Conservation (phyloP, 2,888 invertebrate species). For the Alcis repandata region DNA sequence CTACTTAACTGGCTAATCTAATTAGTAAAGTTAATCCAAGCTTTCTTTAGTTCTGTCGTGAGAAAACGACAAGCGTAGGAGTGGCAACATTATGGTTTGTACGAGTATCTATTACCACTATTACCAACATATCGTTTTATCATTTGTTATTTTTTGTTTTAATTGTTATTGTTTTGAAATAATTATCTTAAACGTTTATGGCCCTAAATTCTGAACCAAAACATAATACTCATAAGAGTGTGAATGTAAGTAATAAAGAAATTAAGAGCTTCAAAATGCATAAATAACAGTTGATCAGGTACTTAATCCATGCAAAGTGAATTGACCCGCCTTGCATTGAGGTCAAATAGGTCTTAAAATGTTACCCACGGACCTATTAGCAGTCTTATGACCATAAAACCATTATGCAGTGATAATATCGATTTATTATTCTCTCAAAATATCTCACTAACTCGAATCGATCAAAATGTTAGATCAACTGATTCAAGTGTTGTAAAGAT, state of each 20-base stretch:
- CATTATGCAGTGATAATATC: conserved; percentile 4
- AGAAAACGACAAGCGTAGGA: conserved; percentile 48
- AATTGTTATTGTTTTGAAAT: too few relatives aligned
- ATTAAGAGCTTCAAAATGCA: not conserved
- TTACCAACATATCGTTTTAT: too few relatives aligned
- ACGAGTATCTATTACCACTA: too few relatives aligned
- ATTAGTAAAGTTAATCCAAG: conserved; percentile 43
- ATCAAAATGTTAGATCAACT: conserved; percentile 12
- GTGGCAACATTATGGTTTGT: not conserved
- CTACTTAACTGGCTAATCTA: conserved; percentile 43
- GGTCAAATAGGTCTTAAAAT: conserved; percentile 13
- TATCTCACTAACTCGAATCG: conserved; percentile 9
- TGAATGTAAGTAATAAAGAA: not conserved
- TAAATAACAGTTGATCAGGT: not conserved
- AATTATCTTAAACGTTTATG: too few relatives aligned
- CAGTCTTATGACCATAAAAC: conserved; percentile 17
- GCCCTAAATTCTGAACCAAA: not conserved
- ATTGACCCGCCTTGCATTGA: not conserved
- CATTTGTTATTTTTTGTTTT: too few relatives aligned
- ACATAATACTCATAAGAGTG: too few relatives aligned
- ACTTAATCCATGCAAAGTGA: conserved; percentile 4
- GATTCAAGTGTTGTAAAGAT: conserved; percentile 25
- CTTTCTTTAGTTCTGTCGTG: conserved; percentile 42
- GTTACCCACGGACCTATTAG: conserved; percentile 16
- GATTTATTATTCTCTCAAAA: conserved; percentile 16